Evolutionary conservation across 1,140 invertebrate species (phyloP).

Genomic region (Pissodes strobi): DNA sequence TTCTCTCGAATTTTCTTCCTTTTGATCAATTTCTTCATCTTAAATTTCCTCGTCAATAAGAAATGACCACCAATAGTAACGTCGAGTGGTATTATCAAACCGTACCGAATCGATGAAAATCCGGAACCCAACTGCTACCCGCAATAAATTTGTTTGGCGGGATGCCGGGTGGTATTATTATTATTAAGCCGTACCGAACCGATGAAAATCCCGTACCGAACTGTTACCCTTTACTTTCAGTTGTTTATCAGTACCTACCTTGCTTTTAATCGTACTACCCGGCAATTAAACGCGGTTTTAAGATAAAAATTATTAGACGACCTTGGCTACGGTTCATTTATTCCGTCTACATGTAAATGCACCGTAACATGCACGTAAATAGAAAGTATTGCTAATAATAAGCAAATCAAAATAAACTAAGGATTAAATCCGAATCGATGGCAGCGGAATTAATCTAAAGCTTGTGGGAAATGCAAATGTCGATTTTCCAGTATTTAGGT

Average conservation of each 20-base stretch:
- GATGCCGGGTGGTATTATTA: too few relatives aligned
- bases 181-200: too few relatives aligned
- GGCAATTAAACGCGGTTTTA: background rate
- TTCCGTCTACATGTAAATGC: background rate
- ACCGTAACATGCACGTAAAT: background rate
- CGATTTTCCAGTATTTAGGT: background rate
- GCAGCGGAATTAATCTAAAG: background rate
- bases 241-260: background rate
- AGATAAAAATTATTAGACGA: background rate
- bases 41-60: background rate
- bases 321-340: slow-evolving; percentile 22
- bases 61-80: background rate
- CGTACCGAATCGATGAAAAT: background rate
- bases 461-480: background rate
- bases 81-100: background rate
- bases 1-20: background rate
- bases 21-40: background rate
- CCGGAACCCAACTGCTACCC: slow-evolving; percentile 10
- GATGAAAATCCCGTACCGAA: too few relatives aligned
- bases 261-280: background rate
- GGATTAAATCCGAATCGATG: too few relatives aligned
- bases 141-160: too few relatives aligned
- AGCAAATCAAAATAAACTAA: too few relatives aligned
- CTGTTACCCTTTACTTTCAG: slow-evolving; percentile 10
- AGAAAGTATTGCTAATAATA: too few relatives aligned